Evolutionary conservation across 1,140 invertebrate species (phyloP), one percentile per base, ranked within the genome.

Genomic region (Paracyclopina nana): DNA sequence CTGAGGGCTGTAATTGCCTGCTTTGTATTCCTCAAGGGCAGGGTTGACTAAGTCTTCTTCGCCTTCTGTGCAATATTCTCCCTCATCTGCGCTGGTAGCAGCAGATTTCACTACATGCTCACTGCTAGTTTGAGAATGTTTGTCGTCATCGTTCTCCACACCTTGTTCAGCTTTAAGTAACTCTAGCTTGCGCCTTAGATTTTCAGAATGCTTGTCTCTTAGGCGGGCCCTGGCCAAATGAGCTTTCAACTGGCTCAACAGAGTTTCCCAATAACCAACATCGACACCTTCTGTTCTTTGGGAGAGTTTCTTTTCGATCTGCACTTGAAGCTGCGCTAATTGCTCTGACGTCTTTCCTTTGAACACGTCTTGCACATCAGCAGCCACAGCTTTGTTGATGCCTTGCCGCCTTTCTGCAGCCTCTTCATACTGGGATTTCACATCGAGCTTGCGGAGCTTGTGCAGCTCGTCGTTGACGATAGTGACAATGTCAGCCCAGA

Each of bases 401-500:
- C 86, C 87, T 66, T 95, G 86, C 53, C 88, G 66, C 42, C 85
- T 68, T 27, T 78, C 78, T 50, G 78, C 66, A 30, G 70, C 69
- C 63, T 55, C 41, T 6, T 52, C 34, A 2, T 34, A 49, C 14
- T 6, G 16, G 16, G 16, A 53, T 27, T n/a, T n/a, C 9, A 22
- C 12, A 54, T 80, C 74, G 12, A 80, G 60, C 57, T 84, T 83
- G 29, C 79, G 71, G 43, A 87, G 64, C 65, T 94, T 92, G 56
- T 80, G 75, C 31, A 97, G 65, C 68, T 98, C 92, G 65, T 95
- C 90, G 63, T 90, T 77, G 1, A 90, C 90, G 55, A 99, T 94
- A 18, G 88, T 84, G 29, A 83, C 82, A 56, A 98, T 86, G 63
- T 98, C 92, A 60, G 82, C 80, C 95, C 95, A 99, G 65, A 94